A percentile compares a stretch with the other conserved stretches of the same genome.
Conservation (phyloP, 1,140 invertebrate genomes). For the Brachionus rotundiformis region DNA sequence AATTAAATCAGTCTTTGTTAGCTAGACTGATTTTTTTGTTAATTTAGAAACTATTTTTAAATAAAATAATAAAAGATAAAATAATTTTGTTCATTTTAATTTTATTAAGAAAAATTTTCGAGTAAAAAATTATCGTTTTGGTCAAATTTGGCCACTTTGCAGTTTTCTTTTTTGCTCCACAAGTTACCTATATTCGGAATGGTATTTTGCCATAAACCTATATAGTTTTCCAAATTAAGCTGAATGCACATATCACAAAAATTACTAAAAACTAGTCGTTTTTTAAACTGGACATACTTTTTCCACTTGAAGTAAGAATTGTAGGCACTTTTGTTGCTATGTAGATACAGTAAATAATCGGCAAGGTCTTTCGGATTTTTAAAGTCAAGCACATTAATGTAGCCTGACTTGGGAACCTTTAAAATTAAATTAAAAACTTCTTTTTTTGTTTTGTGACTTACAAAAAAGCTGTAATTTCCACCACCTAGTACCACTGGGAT, state of each 20-base stretch:
- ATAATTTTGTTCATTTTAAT: too few relatives aligned
- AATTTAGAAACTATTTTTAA: neutral
- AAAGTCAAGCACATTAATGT: slow-evolving; percentile 53
- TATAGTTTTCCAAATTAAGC: neutral
- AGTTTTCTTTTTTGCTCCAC: neutral
- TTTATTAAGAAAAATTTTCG: neutral
- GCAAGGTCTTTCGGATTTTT: slow-evolving; percentile 51
- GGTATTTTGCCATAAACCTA: neutral
- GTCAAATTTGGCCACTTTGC: neutral
- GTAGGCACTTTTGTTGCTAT: neutral
- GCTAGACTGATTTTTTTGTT: slow-evolving; percentile 8
- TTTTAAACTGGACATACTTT: neutral
- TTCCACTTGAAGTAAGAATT: neutral
- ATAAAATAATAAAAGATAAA: too few relatives aligned
- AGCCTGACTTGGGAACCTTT: slow-evolving; percentile 27
- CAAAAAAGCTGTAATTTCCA: neutral
- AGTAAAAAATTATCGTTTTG: too few relatives aligned
- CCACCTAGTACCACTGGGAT: slow-evolving; percentile 43
- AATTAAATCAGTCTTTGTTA: neutral
- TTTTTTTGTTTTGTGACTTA: neutral
- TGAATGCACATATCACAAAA: neutral
- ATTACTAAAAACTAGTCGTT: neutral
- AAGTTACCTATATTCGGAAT: neutral
- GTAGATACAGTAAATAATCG: slow-evolving; percentile 52
- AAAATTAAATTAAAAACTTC: neutral